Percentiles rank a stretch among this genome's conserved stretches.
Conservation (phyloP, 2,888 invertebrate genomes). For the Drosophila atripex region DNA sequence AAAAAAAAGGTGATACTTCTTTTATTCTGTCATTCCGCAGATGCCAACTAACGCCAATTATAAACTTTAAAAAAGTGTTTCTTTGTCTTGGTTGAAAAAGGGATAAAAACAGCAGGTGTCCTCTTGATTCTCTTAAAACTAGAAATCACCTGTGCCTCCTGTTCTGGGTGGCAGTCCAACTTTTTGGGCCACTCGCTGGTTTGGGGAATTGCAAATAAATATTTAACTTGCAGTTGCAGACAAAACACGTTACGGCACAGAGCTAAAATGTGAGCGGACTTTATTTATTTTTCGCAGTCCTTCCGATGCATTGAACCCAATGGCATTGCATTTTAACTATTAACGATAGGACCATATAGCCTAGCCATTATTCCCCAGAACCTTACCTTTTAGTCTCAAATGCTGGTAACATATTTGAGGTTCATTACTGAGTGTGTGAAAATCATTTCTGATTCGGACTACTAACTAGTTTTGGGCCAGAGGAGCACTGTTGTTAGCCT, state of each 20-base stretch:
- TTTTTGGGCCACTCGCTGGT: not conserved
- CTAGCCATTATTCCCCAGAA: too few relatives aligned
- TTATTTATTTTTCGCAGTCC: not conserved
- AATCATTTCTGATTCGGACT: slow-evolving; percentile 11
- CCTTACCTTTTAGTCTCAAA: not conserved
- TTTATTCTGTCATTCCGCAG: not conserved
- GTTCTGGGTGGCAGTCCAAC: not conserved
- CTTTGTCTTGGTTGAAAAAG: not conserved
- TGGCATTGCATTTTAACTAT: not conserved
- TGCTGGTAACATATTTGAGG: slow-evolving; percentile 9
- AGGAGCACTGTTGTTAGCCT: slow-evolving; percentile 22
- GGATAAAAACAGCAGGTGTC: slow-evolving; percentile 1
- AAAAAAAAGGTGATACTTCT: not conserved
- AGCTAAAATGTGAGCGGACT: not conserved
- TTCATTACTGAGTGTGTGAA: slow-evolving; percentile 16
- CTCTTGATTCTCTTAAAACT: not conserved
- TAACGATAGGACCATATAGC: not conserved
- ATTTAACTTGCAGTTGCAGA: slow-evolving; percentile 1
- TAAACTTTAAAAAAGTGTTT: not conserved
- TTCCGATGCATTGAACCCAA: not conserved
- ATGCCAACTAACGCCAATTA: not conserved
- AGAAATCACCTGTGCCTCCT: not conserved
- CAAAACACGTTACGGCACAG: not conserved
- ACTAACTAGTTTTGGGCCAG: slow-evolving; percentile 32
- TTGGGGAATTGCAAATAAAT: slow-evolving; percentile 2